These are phyloP conservation scores for Zoroaster sp. DNA, from an alignment of 53 echinoderm and acorn worm genomes.

Conservation along the genomic window DNA sequence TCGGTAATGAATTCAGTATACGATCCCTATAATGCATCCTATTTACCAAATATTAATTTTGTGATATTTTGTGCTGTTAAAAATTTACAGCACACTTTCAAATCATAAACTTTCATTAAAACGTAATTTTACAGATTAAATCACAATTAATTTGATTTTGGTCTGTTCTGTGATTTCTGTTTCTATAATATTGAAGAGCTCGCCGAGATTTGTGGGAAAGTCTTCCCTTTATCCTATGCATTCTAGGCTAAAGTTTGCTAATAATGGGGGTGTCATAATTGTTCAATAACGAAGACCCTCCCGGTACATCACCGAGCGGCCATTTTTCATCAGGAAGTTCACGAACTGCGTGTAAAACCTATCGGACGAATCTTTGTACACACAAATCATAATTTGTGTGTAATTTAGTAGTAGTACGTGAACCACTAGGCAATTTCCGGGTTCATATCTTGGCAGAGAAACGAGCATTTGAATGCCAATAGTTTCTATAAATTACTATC, in stretches of 20 bases:
- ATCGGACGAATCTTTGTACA: not conserved
- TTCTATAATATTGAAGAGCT: not conserved
- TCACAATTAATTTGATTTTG: not conserved
- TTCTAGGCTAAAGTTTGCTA: not conserved
- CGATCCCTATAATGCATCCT: not conserved
- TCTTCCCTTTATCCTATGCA: conserved; percentile 7
- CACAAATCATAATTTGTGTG: not conserved
- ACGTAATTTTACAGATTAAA: not conserved
- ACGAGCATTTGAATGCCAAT: not conserved
- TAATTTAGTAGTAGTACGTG: not conserved
- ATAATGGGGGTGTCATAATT: conserved; percentile 16
- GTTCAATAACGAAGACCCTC: conserved; percentile 36
- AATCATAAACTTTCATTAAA: not conserved
- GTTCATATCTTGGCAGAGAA: conserved; percentile 5
- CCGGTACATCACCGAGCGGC: conserved; percentile 49
- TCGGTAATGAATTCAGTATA: not conserved
- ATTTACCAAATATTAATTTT: not conserved
- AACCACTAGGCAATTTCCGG: conserved; percentile 25
- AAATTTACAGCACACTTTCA: not conserved
- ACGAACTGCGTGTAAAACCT: not conserved
- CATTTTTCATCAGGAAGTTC: conserved; percentile 86
- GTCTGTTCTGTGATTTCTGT: not conserved
- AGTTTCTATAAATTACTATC: not conserved
- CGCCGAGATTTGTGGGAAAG: not conserved
- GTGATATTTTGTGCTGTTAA: not conserved